A percentile compares a stretch with the other conserved stretches of the same genome.
These are phyloP conservation scores for Mesocricetus auratus DNA, from an alignment of 2,113 vertebrate species.

Conservation along the genomic window DNA sequence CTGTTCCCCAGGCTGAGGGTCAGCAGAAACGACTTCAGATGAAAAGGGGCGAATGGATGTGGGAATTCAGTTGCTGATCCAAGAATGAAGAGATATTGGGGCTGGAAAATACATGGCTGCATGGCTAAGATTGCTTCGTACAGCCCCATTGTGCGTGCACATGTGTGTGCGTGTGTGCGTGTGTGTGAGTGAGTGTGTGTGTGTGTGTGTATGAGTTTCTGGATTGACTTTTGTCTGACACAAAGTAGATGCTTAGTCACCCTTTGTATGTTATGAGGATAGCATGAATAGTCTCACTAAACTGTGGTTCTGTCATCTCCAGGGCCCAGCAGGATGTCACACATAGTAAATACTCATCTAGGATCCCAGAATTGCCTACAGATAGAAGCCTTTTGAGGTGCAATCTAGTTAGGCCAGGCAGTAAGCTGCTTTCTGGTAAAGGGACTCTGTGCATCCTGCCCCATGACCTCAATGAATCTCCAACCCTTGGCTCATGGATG, in stretches of 20 bases:
- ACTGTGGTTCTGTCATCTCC: rapidly evolving
- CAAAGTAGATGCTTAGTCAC: neutral
- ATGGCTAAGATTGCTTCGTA: neutral
- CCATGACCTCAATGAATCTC: neutral
- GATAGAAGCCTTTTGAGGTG: neutral
- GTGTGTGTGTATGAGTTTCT: neutral
- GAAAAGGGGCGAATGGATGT: rapidly evolving
- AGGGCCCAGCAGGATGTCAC: neutral
- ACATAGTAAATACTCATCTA: neutral
- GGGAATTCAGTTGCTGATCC: neutral
- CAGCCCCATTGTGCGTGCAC: neutral
- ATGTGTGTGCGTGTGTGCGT: neutral
- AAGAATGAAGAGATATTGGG: neutral
- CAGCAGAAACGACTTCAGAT: neutral
- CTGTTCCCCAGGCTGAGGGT: neutral
- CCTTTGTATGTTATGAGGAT: too few species aligned
- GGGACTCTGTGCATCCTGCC: neutral
- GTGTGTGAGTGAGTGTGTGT: neutral
- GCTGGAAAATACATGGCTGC: neutral
- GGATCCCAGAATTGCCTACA: neutral
- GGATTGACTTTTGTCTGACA: neutral
- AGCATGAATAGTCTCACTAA: neutral
- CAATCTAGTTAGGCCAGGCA: neutral
- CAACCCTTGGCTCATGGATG: rapidly evolving
- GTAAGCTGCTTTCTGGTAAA: neutral